Conservation (phyloP, 1,140 invertebrate species). For the Caenorhabditis brenneri region DNA sequence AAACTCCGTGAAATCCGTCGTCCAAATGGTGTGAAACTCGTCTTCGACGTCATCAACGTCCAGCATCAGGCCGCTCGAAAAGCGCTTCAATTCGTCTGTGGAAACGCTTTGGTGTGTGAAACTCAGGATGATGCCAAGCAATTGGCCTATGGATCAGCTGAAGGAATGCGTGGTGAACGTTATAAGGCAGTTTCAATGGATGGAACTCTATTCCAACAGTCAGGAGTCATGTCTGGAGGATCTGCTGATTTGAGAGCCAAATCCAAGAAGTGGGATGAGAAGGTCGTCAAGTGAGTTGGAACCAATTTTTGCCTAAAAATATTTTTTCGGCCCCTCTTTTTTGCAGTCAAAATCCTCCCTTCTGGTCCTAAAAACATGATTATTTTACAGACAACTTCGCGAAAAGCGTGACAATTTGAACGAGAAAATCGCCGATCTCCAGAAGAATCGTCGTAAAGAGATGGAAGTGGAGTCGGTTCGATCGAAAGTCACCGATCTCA, state of each 20-base stretch:
- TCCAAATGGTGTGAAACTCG: slow-evolving; percentile 90
- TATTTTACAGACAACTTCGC: slow-evolving; percentile 80
- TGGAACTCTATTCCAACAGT: slow-evolving; percentile 98
- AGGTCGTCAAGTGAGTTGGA: slow-evolving; percentile 79
- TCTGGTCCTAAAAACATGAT: too few species aligned
- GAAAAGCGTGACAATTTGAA: slow-evolving; percentile 78
- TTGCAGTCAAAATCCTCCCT: too few species aligned
- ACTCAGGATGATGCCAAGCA: slow-evolving; percentile 95
- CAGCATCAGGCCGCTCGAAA: slow-evolving; percentile 88
- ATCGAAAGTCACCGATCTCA: background rate
- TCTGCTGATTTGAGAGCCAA: slow-evolving; percentile 86
- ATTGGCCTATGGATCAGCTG: slow-evolving; percentile 89
- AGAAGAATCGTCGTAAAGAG: slow-evolving; percentile 95
- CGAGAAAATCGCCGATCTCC: slow-evolving; percentile 81
- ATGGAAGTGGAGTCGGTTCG: slow-evolving; percentile 76
- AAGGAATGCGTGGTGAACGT: slow-evolving; percentile 72
- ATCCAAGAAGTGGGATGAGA: slow-evolving; percentile 98
- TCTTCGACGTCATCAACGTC: slow-evolving; percentile 96
- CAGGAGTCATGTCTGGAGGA: slow-evolving; percentile 90
- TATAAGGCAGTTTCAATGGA: slow-evolving; percentile 86
- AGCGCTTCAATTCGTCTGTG: slow-evolving; percentile 97
- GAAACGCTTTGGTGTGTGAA: slow-evolving; percentile 85
- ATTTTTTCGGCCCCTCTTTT: too few species aligned
- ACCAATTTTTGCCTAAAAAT: background rate
- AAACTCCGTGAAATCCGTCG: slow-evolving; percentile 80